Evolutionary conservation across 2,888 invertebrate genomes (phyloP).

Genomic region (Germaria angustata): DNA sequence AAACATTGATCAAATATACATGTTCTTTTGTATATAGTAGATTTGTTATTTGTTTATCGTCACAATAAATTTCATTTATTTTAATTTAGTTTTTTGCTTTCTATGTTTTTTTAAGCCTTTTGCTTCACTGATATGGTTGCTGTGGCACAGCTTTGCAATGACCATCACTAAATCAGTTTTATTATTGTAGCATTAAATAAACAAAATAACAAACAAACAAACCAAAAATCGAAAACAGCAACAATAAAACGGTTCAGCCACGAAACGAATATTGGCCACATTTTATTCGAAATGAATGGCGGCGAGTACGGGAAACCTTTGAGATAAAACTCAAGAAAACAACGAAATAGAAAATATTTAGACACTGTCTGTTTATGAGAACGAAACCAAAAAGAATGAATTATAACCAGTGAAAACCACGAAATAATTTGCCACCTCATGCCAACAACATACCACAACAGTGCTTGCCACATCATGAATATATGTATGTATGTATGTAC

Average conservation of each 20-base stretch:
- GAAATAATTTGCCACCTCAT: conserved; percentile 35
- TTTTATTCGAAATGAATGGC: neutral
- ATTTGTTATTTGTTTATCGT: conserved; percentile 19
- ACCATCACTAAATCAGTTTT: conserved; percentile 60
- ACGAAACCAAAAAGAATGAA: neutral
- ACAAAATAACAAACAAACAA: conserved; percentile 8
- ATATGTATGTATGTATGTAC: too few species aligned
- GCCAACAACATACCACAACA: conserved; percentile 3
- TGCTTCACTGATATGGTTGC: conserved; percentile 21
- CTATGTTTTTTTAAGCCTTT: neutral
- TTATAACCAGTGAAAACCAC: conserved; percentile 24
- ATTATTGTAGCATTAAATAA: conserved; percentile 19
- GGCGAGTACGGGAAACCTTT: neutral
- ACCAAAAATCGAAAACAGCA: neutral
- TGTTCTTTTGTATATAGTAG: too few species aligned
- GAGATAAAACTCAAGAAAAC: conserved; percentile 5
- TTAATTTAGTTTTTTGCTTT: too few species aligned
- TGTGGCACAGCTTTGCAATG: conserved; percentile 55
- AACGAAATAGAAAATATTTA: conserved; percentile 19
- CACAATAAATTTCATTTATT: conserved; percentile 23
- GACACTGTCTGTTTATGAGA: neutral
- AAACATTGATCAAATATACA: too few species aligned
- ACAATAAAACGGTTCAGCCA: conserved; percentile 1
- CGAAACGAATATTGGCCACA: conserved; percentile 27
- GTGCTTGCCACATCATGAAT: conserved; percentile 27